A percentile compares a stretch with the other conserved stretches of the same genome.
Conservation (phyloP, 1,140 invertebrate genomes). For the Danaus melanippus region DNA sequence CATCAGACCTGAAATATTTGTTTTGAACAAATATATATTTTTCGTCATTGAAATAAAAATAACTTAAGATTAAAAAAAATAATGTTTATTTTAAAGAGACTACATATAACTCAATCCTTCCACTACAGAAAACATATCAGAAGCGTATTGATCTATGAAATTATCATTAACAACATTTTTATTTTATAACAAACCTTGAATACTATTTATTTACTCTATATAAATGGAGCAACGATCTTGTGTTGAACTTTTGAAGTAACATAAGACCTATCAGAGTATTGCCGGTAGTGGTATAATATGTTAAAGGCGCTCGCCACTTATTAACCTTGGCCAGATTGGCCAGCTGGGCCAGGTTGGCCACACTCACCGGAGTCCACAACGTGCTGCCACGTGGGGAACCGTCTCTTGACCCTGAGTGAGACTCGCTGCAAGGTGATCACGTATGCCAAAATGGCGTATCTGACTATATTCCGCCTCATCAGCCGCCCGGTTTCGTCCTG, state of each 20-base stretch:
- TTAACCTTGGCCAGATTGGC: neutral
- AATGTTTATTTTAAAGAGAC: too few relatives aligned
- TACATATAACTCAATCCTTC: too few relatives aligned
- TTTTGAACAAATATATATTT: neutral
- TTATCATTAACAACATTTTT: too few relatives aligned
- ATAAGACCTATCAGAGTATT: neutral
- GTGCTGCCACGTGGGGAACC: constrained; percentile 92
- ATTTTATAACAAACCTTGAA: too few relatives aligned
- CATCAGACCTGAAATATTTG: constrained; percentile 80
- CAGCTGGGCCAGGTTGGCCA: neutral
- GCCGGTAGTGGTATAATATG: neutral
- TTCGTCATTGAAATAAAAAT: too few relatives aligned
- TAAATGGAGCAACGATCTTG: too few relatives aligned
- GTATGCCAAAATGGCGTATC: constrained; percentile 90
- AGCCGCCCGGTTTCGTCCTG: constrained; percentile 89
- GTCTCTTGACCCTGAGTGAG: constrained; percentile 88
- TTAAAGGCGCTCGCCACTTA: neutral
- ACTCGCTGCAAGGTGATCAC: constrained; percentile 90
- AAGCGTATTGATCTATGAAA: too few relatives aligned
- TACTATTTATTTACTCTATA: too few relatives aligned
- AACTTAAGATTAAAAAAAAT: too few relatives aligned
- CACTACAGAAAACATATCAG: too few relatives aligned
- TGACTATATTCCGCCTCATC: constrained; percentile 91
- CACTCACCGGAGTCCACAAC: constrained; percentile 90
- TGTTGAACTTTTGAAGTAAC: neutral